These are phyloP conservation scores for Gila orcuttii DNA, from an alignment of 2,113 vertebrate species.

Conservation along the genomic window DNA sequence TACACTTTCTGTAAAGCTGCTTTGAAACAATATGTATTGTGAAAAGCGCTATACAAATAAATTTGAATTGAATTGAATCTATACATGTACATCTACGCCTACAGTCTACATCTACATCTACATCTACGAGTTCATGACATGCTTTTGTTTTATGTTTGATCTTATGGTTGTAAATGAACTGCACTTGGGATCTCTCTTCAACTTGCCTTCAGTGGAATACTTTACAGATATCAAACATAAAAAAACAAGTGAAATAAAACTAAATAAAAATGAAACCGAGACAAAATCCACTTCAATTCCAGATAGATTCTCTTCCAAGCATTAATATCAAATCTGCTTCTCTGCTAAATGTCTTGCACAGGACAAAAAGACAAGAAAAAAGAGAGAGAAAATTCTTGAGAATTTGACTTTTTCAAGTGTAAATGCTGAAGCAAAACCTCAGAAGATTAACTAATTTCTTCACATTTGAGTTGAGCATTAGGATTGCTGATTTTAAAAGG, in stretches of 20 bases:
- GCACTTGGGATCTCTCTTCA: no score
- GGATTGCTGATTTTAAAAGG: neutral
- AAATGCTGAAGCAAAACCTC: neutral
- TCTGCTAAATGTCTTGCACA: neutral
- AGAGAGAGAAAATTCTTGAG: neutral
- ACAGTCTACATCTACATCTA: no score
- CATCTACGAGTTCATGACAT: no score
- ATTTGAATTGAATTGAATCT: no score
- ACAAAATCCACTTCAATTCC: neutral
- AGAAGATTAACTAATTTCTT: neutral
- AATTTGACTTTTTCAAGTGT: neutral
- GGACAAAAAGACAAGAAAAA: neutral
- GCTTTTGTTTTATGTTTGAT: no score
- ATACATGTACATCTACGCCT: no score
- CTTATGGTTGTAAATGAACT: no score
- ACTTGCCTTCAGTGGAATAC: no score
- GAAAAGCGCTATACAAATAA: no score
- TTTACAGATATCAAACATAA: no score
- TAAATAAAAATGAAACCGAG: neutral
- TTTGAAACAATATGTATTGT: no score
- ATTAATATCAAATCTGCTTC: neutral
- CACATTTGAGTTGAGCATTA: neutral
- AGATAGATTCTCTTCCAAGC: neutral
- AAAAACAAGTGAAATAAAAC: neutral
- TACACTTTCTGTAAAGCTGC: no score